Base-by-base conservation (phyloP, 2,797 vertebrate genomes). In the Sternotherus odoratus region DNA sequence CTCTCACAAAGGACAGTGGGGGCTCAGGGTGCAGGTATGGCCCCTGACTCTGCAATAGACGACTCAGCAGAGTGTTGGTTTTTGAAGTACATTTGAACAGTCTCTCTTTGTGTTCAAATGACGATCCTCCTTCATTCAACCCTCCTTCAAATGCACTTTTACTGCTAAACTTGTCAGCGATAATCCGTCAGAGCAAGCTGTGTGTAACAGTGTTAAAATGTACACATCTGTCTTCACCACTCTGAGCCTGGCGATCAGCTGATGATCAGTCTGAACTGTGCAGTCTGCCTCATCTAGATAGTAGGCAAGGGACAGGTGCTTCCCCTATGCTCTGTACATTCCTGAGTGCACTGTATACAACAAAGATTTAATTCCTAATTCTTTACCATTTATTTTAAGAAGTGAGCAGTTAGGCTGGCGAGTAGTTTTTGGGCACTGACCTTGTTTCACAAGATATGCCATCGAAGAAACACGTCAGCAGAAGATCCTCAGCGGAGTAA, bases 401-500 rank as follows among this genome's bases (percentile, higher is more conserved):
- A 93, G 89, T 39, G 87, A 89, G 53, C n/a, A 12, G 72, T 90
- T 82, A 86, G 79, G 21, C 83, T 79, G 89, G 82, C 21, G 54
- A 72, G 91, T 63, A 57, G 75, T 86, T 78, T 88, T 63, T 85
- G 28, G 81, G 54, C 90, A 90, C 98, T 95, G 63, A 98, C 98
- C 98, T 98, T 97, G 98, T 93, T 66, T 98, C 97, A 36, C 98
- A 98, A 90, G 98, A 98, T 46, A 96, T 86, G 49, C 98, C 98
- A 5, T 98, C 98, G 50, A 98, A 98, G 93, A 97, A 98, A 96
- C 98, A 98, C 83, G 97, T 98, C 53, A 98, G 93, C 16, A 98
- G 77, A 46, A 98, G 96, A 82, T 98, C 98, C 39, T 98, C 97
- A 0, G 97, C 98, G 3, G 98, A 98, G 63, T 98, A 98, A 91